Percentiles rank a stretch among this genome's conserved stretches.
phyloP scores from a whole-genome alignment of 2,113 vertebrate genomes.

The Urocynchramus pylzowi region DNA sequence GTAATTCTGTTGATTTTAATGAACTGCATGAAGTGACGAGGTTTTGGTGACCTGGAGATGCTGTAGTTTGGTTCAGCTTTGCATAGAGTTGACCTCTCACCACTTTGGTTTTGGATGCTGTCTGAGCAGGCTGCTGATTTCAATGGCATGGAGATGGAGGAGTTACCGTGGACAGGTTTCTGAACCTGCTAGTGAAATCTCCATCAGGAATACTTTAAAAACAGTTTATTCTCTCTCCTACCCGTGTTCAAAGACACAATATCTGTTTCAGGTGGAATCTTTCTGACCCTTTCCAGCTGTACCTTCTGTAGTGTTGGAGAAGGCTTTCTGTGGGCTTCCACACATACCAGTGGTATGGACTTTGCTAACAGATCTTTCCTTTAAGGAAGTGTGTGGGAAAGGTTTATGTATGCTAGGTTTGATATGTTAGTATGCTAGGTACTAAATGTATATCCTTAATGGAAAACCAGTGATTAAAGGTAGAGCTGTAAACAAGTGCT shows the following conservation, averaged over 20 bases:
- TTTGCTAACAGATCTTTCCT: not conserved
- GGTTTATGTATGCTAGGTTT: not conserved
- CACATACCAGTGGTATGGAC: not conserved
- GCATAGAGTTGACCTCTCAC: not conserved
- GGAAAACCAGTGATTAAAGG: not conserved
- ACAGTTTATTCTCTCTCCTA: not conserved
- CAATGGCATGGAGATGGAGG: not conserved
- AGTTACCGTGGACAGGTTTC: not conserved
- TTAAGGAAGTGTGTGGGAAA: not conserved
- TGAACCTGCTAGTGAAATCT: not conserved
- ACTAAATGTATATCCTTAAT: not conserved
- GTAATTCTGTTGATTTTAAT: not conserved
- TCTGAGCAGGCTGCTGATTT: not conserved
- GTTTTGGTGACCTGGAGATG: not conserved
- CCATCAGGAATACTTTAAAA: not conserved
- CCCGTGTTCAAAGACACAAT: rapidly evolving
- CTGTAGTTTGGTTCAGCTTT: not conserved
- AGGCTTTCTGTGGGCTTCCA: not conserved
- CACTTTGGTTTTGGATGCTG: rapidly evolving
- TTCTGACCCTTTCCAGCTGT: not conserved
- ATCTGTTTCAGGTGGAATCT: not conserved
- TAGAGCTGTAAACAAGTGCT: not conserved
- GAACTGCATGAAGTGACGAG: not conserved
- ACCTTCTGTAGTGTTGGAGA: not conserved
- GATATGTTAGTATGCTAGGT: not conserved